Evolutionary conservation across 2,797 vertebrate species (phyloP), one percentile per base, ranked within the genome.

Genomic region (Zenarchopterus dispar): DNA sequence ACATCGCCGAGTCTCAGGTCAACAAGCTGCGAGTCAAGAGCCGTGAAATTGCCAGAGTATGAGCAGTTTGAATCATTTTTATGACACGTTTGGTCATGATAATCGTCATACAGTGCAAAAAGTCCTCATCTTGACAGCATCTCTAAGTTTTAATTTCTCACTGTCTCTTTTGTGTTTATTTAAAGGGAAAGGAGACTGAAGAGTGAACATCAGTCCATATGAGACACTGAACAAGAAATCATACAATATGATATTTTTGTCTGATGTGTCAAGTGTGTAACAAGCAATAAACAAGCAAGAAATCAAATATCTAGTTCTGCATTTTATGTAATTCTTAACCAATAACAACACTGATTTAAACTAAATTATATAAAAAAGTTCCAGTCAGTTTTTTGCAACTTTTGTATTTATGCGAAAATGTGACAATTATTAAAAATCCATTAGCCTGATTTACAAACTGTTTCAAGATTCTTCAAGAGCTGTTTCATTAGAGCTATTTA

Each of bases 1-100:
- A 97, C 82, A 95, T 96, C 2, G 93, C 95, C 0, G 96, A 97
- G 84, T 95, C 93, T 0, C 96, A 97, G 90, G 95, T 96, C 88
- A 97, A 95, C 90, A 96, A 97, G 82, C 92, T 97, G 60, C 90
- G 95, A 58, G 93, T 65, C 4, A 98, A 94, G 77, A 97, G 92
- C 54, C 89, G 94, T 0, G 96, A 98, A 13, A 64, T 95, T 5
- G 90, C 87, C 62, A 94, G 89, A 76, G 91, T 93, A 85, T 16
- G 1, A 42, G 42, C 0, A 3, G 45, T 47, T 53, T 51, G 31
- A 6, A 17, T 51, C 53, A 2, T 56, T 16, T 3, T 58, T 4
- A 46, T 26, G 31, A 46, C 9, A 54, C 7, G 22, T 13, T 33
- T 6, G 31, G 39, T 8, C 39, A 21, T 2, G 24, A 28, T 28